Conservation (phyloP, 2,888 invertebrate species). For the Drosophila lutescens region DNA sequence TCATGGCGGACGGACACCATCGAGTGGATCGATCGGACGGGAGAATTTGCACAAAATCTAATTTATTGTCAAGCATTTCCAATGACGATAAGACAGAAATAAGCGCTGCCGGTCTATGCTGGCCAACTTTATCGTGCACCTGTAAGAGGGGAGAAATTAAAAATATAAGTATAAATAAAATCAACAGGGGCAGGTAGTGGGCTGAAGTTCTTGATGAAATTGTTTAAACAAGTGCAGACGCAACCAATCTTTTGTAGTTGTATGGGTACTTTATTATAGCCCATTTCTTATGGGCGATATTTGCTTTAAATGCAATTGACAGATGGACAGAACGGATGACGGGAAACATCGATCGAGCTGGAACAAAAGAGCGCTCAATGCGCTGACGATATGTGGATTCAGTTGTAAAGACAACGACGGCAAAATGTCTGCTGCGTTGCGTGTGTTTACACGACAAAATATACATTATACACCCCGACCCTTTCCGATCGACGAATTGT, state of each 20-base stretch:
- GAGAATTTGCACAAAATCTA: constrained; percentile 73
- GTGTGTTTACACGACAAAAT: constrained; percentile 46
- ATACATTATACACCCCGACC: constrained; percentile 8
- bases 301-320: constrained; percentile 66
- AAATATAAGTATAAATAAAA: constrained; percentile 24
- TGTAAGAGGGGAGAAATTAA: constrained; percentile 50
- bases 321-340: constrained; percentile 56
- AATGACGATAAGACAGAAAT: constrained; percentile 64
- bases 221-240: constrained; percentile 73
- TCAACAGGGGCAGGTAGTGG: constrained; percentile 20
- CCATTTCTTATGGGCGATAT: constrained; percentile 49
- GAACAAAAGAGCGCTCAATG: constrained; percentile 67
- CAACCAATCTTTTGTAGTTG: constrained; percentile 64
- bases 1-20: constrained; percentile 50
- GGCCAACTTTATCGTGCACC: constrained; percentile 65
- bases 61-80: constrained; percentile 74
- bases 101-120: constrained; percentile 39
- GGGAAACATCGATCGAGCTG: constrained; percentile 56
- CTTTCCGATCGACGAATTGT: constrained; percentile 53
- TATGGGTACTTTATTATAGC: constrained; percentile 39
- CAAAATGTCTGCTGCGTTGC: constrained; percentile 64
- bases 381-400: constrained; percentile 61
- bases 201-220: constrained; percentile 36
- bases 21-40: constrained; percentile 55
- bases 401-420: constrained; percentile 61